Conservation (phyloP, 2,113 vertebrate species). For the Willisornis vidua region DNA sequence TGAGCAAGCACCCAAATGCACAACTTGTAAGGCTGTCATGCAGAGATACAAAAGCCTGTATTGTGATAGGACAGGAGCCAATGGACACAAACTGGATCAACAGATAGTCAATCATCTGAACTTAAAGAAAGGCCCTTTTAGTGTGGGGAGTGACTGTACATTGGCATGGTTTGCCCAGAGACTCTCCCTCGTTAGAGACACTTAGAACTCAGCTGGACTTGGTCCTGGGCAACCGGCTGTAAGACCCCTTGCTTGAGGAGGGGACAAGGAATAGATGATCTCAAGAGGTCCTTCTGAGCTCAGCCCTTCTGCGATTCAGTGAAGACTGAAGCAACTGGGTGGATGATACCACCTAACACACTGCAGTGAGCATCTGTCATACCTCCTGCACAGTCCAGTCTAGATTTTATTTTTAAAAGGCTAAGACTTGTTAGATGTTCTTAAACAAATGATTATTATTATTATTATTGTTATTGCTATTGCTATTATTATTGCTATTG, state of each 20-base stretch:
- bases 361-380: not conserved
- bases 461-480: not conserved
- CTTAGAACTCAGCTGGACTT: no score
- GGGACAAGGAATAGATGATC: accelerated
- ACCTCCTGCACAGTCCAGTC: not conserved
- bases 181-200: not conserved
- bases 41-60: not conserved
- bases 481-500: no score
- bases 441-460: not conserved
- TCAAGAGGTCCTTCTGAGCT: not conserved
- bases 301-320: not conserved
- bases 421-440: not conserved
- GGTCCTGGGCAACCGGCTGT: not conserved
- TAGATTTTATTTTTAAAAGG: not conserved
- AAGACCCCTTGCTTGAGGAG: not conserved
- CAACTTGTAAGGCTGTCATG: not conserved
- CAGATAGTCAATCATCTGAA: not conserved
- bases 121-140: not conserved
- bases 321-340: not conserved
- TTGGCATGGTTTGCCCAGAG: not conserved
- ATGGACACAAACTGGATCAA: not conserved
- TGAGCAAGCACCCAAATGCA: not conserved
- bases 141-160: no score
- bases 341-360: not conserved
- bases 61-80: not conserved